These are phyloP conservation scores for Nemurella pictetii DNA, from an alignment of 2,888 invertebrate genomes.

Conservation along the genomic window DNA sequence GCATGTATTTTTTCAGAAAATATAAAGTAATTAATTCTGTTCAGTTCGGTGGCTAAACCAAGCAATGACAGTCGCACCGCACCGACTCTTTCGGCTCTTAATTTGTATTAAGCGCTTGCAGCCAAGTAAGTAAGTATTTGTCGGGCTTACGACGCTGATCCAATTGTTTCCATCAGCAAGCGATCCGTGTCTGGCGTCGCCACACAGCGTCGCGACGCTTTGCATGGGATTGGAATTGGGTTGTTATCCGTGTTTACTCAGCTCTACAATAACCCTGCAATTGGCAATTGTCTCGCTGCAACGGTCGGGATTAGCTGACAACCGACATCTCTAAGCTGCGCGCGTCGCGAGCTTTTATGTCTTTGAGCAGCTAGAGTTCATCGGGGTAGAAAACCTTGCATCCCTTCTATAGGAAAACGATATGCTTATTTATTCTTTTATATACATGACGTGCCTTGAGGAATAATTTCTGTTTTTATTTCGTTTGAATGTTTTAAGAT, in stretches of 20 bases:
- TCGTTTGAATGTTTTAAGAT: neutral
- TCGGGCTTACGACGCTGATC: neutral
- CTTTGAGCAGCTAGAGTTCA: neutral
- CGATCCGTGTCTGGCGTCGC: neutral
- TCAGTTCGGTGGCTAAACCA: too few relatives aligned
- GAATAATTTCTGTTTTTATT: neutral
- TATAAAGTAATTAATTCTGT: too few relatives aligned
- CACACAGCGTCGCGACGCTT: neutral
- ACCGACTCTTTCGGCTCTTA: neutral
- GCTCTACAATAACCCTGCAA: constrained; percentile 1
- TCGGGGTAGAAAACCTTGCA: neutral
- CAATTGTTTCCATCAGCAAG: neutral
- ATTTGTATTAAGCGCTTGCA: neutral
- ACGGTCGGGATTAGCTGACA: neutral
- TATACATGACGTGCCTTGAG: neutral
- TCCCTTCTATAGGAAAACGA: neutral
- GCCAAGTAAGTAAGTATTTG: neutral
- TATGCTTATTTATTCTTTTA: neutral
- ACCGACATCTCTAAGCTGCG: neutral
- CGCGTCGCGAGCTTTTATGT: neutral
- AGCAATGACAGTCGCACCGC: neutral
- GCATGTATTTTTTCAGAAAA: neutral
- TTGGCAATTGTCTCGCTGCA: constrained; percentile 5
- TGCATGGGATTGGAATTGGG: neutral
- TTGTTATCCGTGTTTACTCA: constrained; percentile 13